Conservation (phyloP, 1,140 invertebrate species). For the Aphaenogaster floridana region DNA sequence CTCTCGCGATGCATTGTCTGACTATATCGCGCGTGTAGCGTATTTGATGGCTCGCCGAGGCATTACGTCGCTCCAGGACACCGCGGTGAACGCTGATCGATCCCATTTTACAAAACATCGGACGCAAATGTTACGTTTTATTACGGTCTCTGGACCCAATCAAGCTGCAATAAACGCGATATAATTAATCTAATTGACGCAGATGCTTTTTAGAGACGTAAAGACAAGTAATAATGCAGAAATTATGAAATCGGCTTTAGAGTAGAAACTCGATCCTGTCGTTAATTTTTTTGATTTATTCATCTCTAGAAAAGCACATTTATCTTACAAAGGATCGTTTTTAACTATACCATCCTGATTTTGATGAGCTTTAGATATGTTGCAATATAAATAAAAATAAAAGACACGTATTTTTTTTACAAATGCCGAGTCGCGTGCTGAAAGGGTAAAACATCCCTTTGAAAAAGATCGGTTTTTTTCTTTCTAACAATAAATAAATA, state of each 20-base stretch:
- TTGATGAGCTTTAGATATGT: no score
- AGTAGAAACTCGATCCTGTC: neutral
- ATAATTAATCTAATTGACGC: neutral
- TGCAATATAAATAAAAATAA: no score
- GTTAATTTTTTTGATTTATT: neutral
- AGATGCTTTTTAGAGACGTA: neutral
- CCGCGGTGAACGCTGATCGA: neutral
- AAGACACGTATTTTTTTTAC: no score
- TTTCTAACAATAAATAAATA: no score
- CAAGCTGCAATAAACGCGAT: neutral
- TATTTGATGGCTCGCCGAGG: neutral
- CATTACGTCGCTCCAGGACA: neutral
- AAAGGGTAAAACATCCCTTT: no score
- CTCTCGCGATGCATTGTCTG: constrained; percentile 66
- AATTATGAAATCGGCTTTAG: neutral
- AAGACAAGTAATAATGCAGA: neutral
- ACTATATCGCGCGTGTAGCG: neutral
- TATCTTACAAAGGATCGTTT: neutral
- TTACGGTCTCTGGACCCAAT: neutral
- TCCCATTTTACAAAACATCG: neutral
- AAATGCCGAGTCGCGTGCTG: no score
- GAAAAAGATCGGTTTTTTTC: no score
- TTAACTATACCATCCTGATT: no score
- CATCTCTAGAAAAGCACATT: neutral
- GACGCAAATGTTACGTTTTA: neutral